A percentile compares a stretch with the other conserved stretches of the same genome.
Evolutionary conservation across 2,797 vertebrate species (phyloP).

Genomic region (Trematomus bernacchii): DNA sequence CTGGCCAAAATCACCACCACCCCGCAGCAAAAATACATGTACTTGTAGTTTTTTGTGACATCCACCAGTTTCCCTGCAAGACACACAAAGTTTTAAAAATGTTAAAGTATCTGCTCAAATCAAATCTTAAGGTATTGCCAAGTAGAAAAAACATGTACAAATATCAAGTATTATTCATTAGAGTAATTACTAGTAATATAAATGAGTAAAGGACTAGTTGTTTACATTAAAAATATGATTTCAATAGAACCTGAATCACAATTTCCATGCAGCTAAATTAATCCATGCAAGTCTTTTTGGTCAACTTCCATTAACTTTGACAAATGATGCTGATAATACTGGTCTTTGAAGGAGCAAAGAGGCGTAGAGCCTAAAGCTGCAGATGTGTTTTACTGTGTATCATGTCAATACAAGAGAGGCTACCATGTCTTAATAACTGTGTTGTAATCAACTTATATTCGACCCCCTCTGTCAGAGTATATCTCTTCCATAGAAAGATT

Average conservation of each 20-base stretch:
- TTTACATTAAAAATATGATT: neutral
- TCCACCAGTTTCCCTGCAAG: slow-evolving; percentile 95
- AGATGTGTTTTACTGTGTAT: too few relatives aligned
- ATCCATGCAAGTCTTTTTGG: neutral
- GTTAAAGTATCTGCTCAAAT: neutral
- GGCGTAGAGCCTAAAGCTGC: neutral
- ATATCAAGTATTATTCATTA: too few relatives aligned
- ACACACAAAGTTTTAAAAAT: slow-evolving; percentile 57
- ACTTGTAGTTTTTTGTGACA: slow-evolving; percentile 92
- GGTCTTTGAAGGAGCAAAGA: neutral
- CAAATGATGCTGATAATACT: neutral
- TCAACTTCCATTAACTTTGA: neutral
- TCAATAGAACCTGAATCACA: neutral
- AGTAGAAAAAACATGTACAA: neutral
- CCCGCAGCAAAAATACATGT: slow-evolving; percentile 95
- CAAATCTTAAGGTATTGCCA: neutral
- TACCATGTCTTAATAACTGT: neutral
- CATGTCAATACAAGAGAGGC: neutral
- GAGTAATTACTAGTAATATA: too few relatives aligned
- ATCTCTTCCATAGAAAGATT: neutral
- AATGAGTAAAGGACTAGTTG: neutral
- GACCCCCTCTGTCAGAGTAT: neutral
- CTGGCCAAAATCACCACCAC: slow-evolving; percentile 89
- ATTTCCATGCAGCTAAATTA: neutral
- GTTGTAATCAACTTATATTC: neutral